Percentiles rank a stretch among this genome's conserved stretches.
Evolutionary conservation across 2,888 invertebrate species (phyloP).

Genomic region (Lamproptera curius): DNA sequence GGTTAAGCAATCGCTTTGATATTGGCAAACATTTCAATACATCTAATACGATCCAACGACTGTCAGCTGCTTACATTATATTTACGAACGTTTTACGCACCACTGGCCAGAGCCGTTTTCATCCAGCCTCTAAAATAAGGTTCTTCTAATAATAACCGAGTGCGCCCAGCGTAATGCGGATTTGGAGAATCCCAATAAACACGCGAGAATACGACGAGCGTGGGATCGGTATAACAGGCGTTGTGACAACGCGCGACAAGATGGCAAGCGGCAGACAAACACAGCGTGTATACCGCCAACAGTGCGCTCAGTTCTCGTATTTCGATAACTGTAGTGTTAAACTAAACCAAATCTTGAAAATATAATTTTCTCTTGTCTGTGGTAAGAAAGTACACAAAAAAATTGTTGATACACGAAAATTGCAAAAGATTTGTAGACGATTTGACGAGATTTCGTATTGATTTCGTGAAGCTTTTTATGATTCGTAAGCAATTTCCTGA

Average conservation of each 20-base stretch:
- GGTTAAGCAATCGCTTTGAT: too few species aligned
- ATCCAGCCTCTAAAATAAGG: slow-evolving; percentile 52
- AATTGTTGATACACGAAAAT: too few species aligned
- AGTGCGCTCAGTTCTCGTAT: too few species aligned
- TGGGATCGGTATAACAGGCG: slow-evolving; percentile 25
- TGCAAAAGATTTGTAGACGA: too few species aligned
- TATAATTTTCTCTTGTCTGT: too few species aligned
- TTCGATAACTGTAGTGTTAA: too few species aligned
- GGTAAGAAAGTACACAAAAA: too few species aligned
- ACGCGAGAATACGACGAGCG: slow-evolving; percentile 39
- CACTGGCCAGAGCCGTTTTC: slow-evolving; percentile 32
- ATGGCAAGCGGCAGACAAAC: background rate
- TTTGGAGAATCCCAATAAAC: slow-evolving; percentile 56
- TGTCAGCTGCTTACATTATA: slow-evolving; percentile 4
- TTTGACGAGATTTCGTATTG: too few species aligned
- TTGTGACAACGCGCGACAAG: slow-evolving; percentile 26
- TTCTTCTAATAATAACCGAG: slow-evolving; percentile 48
- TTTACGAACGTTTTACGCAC: slow-evolving; percentile 23
- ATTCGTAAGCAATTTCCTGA: too few species aligned
- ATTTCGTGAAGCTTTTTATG: too few species aligned
- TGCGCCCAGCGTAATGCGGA: slow-evolving; percentile 42
- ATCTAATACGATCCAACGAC: background rate
- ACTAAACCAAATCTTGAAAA: too few species aligned
- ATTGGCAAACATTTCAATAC: background rate
- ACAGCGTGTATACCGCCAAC: too few species aligned